Evolutionary conservation across 2,797 vertebrate genomes (phyloP).

Genomic region (Acanthurus lineatus): DNA sequence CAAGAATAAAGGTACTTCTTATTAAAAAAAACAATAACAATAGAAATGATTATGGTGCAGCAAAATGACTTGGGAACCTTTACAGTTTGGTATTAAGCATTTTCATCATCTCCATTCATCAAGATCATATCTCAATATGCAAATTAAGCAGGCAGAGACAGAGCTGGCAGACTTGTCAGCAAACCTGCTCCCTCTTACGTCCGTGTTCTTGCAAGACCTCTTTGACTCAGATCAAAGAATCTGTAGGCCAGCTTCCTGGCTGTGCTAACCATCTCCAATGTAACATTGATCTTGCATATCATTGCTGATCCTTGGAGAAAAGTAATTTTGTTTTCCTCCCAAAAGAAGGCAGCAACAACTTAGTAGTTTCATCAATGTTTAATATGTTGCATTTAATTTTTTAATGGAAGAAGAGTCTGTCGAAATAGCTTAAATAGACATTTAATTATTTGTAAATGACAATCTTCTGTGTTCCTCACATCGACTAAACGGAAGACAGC

Average conservation of each 20-base stretch:
- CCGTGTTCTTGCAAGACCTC: not conserved
- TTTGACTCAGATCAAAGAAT: not conserved
- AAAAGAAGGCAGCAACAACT: not conserved
- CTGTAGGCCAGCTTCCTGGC: not conserved
- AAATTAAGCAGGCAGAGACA: not conserved
- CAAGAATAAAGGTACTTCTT: not conserved
- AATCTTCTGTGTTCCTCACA: not conserved
- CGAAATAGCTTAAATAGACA: not conserved
- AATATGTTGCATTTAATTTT: not conserved
- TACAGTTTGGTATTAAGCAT: not conserved
- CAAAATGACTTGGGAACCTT: not conserved
- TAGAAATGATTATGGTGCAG: not conserved
- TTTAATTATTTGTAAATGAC: constrained; percentile 11
- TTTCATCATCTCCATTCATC: not conserved
- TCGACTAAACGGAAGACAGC: constrained; percentile 14
- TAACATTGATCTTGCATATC: not conserved
- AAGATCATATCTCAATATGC: not conserved
- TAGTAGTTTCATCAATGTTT: not conserved
- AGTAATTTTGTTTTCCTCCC: not conserved
- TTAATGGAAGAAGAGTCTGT: not conserved
- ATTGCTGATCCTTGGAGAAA: not conserved
- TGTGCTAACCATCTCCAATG: not conserved
- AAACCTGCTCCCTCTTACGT: not conserved
- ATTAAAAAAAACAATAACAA: not conserved
- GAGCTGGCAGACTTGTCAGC: too few species aligned